These are phyloP conservation scores for Ivindomyrus marchei DNA, from an alignment of 2,113 vertebrate species.

Conservation along the genomic window DNA sequence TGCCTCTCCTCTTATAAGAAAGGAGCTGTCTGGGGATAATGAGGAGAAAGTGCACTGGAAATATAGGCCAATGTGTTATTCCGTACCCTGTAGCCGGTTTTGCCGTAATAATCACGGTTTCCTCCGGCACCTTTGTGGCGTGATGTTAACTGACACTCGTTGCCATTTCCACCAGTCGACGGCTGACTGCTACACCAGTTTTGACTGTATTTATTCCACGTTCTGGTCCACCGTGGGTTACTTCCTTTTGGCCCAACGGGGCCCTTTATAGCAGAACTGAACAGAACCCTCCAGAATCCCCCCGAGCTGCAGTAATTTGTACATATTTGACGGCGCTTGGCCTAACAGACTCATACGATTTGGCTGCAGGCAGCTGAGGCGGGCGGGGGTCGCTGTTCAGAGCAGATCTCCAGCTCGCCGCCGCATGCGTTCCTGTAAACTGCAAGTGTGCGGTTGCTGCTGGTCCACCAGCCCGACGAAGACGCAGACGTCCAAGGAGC, in stretches of 20 bases:
- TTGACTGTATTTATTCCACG: background rate
- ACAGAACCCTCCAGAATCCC: background rate
- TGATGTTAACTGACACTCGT: background rate
- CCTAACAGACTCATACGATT: background rate
- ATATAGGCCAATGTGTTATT: background rate
- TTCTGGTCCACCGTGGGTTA: background rate
- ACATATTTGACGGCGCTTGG: background rate
- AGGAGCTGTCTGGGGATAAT: background rate
- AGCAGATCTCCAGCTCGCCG: background rate
- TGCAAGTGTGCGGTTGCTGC: background rate
- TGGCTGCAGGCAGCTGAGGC: background rate
- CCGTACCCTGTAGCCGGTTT: background rate
- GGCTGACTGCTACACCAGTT: background rate
- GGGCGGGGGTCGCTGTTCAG: background rate
- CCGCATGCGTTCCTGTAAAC: background rate
- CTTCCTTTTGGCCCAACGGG: background rate
- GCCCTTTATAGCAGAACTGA: background rate
- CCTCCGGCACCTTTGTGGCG: background rate
- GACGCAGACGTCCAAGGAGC: background rate
- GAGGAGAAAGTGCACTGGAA: background rate
- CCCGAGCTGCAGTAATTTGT: background rate
- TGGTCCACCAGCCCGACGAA: background rate
- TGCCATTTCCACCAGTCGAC: background rate
- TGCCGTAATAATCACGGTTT: background rate
- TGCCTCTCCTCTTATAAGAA: background rate